Evolutionary conservation across 2,888 invertebrate genomes (phyloP).

Genomic region (Ophonus ardosiacus): DNA sequence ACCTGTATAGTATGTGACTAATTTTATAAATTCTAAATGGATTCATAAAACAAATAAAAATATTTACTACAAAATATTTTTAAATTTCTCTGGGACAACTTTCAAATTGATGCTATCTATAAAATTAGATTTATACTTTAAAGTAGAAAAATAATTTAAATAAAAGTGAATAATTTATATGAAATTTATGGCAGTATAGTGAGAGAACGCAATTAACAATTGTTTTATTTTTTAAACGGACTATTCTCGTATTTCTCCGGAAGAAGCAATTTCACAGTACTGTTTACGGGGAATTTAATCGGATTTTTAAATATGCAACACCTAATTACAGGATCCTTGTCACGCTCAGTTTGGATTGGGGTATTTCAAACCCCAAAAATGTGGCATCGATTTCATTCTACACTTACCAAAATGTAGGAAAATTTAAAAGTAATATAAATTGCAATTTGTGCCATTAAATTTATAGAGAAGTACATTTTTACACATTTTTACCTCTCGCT

Average conservation of each 20-base stretch:
- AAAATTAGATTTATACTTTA: background rate
- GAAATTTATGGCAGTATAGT: background rate
- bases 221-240: slow-evolving; percentile 19
- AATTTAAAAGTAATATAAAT: background rate
- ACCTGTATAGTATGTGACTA: too few species aligned
- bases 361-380: background rate
- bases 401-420: background rate
- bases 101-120: too few species aligned
- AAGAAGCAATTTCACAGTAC: slow-evolving; percentile 16
- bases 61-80: too few species aligned
- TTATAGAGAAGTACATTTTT: background rate
- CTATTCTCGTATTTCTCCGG: background rate
- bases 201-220: slow-evolving; percentile 11
- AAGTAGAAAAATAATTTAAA: too few species aligned
- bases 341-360: background rate
- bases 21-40: too few species aligned
- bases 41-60: too few species aligned
- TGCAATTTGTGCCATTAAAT: background rate
- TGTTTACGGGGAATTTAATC: slow-evolving; percentile 37
- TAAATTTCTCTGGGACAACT: too few species aligned
- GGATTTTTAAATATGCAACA: slow-evolving; percentile 35
- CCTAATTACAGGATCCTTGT: slow-evolving; percentile 10
- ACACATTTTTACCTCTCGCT: background rate
- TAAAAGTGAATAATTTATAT: background rate
- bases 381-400: background rate